Percentiles rank a stretch among this genome's conserved stretches.
phyloP scores from a whole-genome alignment of 2,113 vertebrate species.

The Pelvicachromis taeniatus region DNA sequence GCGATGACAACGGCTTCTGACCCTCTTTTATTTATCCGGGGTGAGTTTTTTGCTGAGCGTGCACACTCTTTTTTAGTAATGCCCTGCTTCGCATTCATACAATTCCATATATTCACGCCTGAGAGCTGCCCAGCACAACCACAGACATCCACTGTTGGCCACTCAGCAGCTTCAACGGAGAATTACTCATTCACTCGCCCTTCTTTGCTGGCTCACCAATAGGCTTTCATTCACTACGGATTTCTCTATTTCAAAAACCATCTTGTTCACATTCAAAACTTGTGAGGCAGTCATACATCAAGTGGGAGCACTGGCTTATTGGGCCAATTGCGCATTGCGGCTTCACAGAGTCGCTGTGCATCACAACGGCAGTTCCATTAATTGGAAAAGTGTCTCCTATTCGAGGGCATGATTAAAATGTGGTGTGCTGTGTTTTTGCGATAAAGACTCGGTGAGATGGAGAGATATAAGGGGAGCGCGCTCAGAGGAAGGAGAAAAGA shows the following conservation, averaged over 20 bases:
- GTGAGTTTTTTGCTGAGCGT: not conserved
- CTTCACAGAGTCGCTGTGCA: slow-evolving; percentile 37
- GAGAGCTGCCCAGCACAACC: slow-evolving; percentile 18
- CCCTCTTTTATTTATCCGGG: slow-evolving; percentile 24
- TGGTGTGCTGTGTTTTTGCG: slow-evolving; percentile 59
- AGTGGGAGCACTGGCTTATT: slow-evolving; percentile 15
- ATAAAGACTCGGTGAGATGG: slow-evolving; percentile 64
- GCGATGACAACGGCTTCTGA: slow-evolving; percentile 25
- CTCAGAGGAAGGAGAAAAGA: slow-evolving; percentile 31
- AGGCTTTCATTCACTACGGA: slow-evolving; percentile 14
- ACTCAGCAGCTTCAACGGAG: slow-evolving; percentile 53
- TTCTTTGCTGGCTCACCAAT: slow-evolving; percentile 2
- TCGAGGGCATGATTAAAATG: slow-evolving; percentile 72
- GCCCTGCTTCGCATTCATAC: slow-evolving; percentile 46
- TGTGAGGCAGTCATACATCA: slow-evolving; percentile 55
- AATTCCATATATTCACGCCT: slow-evolving; percentile 24
- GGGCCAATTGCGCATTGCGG: slow-evolving; percentile 49
- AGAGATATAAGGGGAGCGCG: slow-evolving; percentile 38
- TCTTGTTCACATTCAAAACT: slow-evolving; percentile 57
- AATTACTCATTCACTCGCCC: slow-evolving; percentile 46
- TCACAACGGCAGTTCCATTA: slow-evolving; percentile 55
- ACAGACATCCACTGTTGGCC: slow-evolving; percentile 34
- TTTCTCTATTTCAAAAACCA: slow-evolving; percentile 45
- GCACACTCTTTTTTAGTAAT: slow-evolving; percentile 2
- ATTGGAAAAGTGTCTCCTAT: slow-evolving; percentile 73